These are phyloP conservation scores for Cnemophilus loriae DNA, from an alignment of 2,113 vertebrate species.

Conservation along the genomic window DNA sequence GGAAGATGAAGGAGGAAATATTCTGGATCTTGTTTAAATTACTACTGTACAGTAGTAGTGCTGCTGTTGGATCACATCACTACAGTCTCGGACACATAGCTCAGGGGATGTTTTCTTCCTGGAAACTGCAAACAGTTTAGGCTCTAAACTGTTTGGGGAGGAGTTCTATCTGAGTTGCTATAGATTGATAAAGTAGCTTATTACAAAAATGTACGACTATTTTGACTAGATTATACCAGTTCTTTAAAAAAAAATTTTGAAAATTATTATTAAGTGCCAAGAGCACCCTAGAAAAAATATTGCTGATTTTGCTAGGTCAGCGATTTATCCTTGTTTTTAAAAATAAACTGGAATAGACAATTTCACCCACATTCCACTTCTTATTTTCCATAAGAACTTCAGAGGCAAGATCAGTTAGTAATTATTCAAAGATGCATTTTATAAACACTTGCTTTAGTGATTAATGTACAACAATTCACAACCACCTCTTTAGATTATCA, in stretches of 20 bases:
- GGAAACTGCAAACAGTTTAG: not conserved
- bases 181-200: not conserved
- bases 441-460: slow-evolving; percentile 20
- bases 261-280: not conserved
- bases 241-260: not conserved
- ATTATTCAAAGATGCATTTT: slow-evolving; percentile 1
- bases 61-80: not conserved
- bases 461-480: slow-evolving; percentile 23
- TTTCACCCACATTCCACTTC: not conserved
- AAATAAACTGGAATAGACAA: not conserved
- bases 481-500: not conserved
- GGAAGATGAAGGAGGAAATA: not conserved
- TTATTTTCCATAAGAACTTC: not conserved
- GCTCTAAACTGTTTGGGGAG: not conserved
- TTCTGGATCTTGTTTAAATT: slow-evolving; percentile 2
- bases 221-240: not conserved
- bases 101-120: not conserved
- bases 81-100: not conserved
- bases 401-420: not conserved
- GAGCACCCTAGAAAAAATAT: not conserved
- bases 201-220: not conserved
- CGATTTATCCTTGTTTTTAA: not conserved
- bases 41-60: not conserved
- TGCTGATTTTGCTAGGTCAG: not conserved
- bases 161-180: not conserved